phyloP scores from a whole-genome alignment of 2,797 vertebrate species.

The Lerista edwardsae region DNA sequence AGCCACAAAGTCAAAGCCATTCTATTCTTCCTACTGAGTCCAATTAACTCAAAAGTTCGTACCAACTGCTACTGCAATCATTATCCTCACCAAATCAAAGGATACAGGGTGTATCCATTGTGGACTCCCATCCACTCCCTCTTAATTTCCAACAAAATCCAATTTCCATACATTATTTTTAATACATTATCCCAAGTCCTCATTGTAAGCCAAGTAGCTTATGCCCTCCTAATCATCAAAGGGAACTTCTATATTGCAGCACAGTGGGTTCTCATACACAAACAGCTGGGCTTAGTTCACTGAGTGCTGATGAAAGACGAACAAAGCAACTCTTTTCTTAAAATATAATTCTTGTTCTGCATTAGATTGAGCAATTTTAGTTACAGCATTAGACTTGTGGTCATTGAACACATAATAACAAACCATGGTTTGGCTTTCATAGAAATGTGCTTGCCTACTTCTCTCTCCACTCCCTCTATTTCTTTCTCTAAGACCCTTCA shows the following conservation, averaged over 20 bases:
- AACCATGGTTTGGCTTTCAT: not conserved
- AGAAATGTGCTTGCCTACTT: not conserved
- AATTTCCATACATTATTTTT: constrained; percentile 34
- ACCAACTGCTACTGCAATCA: constrained; percentile 53
- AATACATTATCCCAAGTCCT: constrained; percentile 9
- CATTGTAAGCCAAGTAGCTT: constrained; percentile 7
- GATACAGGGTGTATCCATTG: constrained; percentile 24
- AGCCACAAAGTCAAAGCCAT: constrained; percentile 55
- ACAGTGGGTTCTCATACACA: constrained; percentile 1
- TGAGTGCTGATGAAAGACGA: constrained; percentile 30
- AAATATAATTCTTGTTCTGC: not conserved
- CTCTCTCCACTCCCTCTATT: not conserved
- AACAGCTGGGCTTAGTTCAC: constrained; percentile 19
- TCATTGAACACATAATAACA: not conserved
- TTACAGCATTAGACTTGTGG: not conserved
- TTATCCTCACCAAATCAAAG: constrained; percentile 61
- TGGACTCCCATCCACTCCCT: constrained; percentile 39
- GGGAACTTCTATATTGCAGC: constrained; percentile 11
- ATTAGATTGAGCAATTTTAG: not conserved
- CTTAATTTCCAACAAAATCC: constrained; percentile 52
- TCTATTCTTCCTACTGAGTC: constrained; percentile 51
- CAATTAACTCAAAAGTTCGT: constrained; percentile 63
- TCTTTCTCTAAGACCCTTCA: not conserved
- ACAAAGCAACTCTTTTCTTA: not conserved
- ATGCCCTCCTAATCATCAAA: constrained; percentile 41